Percentiles rank a stretch among this genome's conserved stretches.
Conservation (phyloP, 35 echinoderm and acorn worm genomes). For the Antedon bifida region DNA sequence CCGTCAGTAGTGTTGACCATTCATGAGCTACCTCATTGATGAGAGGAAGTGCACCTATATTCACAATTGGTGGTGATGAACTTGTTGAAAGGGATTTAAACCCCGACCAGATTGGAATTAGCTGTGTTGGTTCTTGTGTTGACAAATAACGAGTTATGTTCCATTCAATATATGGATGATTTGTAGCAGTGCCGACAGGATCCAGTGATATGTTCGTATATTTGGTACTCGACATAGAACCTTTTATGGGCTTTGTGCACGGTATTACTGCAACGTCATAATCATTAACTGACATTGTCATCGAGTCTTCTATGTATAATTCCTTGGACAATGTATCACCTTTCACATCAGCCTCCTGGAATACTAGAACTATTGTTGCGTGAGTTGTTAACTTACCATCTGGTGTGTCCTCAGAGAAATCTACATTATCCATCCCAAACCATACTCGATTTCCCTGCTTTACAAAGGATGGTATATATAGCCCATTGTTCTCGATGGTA, state of each 20-base stretch:
- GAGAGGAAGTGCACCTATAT: conserved; percentile 20
- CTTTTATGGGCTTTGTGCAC: conserved; percentile 12
- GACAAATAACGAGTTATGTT: conserved; percentile 1
- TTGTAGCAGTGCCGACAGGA: background rate
- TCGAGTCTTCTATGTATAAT: background rate
- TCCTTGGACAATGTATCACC: conserved; percentile 3
- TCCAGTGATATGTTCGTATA: background rate
- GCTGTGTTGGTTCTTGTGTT: background rate
- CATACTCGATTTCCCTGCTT: conserved; percentile 24
- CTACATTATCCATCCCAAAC: conserved; percentile 47
- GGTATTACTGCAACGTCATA: background rate
- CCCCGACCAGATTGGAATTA: conserved; percentile 22
- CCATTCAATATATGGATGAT: conserved; percentile 15
- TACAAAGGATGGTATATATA: conserved; percentile 41
- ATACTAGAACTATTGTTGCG: conserved; percentile 29
- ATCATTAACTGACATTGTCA: background rate
- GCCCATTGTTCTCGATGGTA: conserved; percentile 19
- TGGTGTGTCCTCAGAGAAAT: conserved; percentile 52
- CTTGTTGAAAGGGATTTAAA: conserved; percentile 24
- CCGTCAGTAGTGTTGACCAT: background rate
- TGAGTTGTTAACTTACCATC: conserved; percentile 50
- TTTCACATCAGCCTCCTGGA: conserved; percentile 10
- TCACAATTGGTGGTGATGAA: conserved; percentile 1
- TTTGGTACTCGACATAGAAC: background rate
- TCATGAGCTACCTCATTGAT: conserved; percentile 14